Evolutionary conservation across 2,888 invertebrate genomes (phyloP), one percentile per base, ranked within the genome.

Genomic region (Noctua comes): DNA sequence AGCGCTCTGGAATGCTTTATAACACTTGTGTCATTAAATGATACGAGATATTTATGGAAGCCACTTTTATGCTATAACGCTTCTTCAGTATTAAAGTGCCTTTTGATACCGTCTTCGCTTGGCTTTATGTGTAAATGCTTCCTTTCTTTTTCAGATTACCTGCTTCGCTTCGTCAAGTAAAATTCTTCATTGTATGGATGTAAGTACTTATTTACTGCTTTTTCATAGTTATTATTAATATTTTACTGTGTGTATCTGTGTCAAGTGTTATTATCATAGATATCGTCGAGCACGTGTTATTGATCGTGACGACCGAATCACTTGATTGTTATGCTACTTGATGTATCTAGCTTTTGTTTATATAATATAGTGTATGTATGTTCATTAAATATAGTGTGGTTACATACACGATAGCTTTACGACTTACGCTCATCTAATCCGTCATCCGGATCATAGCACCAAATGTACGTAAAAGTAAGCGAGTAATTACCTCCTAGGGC

Each of bases 171-270:
- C 84, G 85, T 84, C 82, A 83, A 86, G 83, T 82, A 66, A 78
- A 84, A 84, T 80, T 89, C 90, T 89, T 88, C 90, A 86, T 88
- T 90, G 88, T 86, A 91, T 92, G 91, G 88, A 89, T 90, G 92
- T 92, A 90, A 92, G 92, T 92, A 87, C 79, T 85, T 83, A 68
- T 70, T 74, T 78, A 66, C 51, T 83, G 84, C 86, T 86, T 80
- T 78, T 51, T 69, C 40, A 59, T 82, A 80, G 57, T 82, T 80
- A 69, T 65, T 68, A 80, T 76, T 64, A 80, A 76, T 82, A 40
- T 64, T 82, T 62, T 54, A 68, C 24, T 62, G 57, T 40, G 13
- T 74, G n/a, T 54, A 54, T 76, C 31, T 76, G n/a, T 82, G 36
- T 80, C 82, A 68, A 80, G 82, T 76, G 62, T 57, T 36, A 64